phyloP scores from a whole-genome alignment of 2,888 invertebrate species.

The Sesamia inferens region DNA sequence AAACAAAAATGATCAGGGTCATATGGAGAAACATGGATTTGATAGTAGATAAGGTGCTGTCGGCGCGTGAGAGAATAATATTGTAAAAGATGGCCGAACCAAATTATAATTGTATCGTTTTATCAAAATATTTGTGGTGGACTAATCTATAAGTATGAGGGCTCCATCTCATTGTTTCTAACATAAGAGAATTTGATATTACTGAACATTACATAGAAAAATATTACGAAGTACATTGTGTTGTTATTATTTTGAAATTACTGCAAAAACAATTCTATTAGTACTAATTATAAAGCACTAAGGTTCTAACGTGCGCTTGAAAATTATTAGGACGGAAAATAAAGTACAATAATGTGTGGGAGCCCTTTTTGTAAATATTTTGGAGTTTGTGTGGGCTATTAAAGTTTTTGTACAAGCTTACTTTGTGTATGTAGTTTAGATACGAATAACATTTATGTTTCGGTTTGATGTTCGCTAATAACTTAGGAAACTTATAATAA shows the following conservation, averaged over 20 bases:
- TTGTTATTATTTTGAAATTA: background rate
- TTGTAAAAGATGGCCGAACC: conserved; percentile 19
- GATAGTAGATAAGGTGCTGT: conserved; percentile 28
- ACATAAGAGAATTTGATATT: background rate
- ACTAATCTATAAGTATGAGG: conserved; percentile 45
- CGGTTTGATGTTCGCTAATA: conserved; percentile 70
- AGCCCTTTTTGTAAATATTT: conserved; percentile 63
- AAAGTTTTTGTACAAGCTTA: conserved; percentile 61
- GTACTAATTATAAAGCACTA: background rate
- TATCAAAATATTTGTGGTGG: conserved; percentile 28
- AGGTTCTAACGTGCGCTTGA: conserved; percentile 2
- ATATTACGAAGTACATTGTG: background rate
- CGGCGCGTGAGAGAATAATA: conserved; percentile 15
- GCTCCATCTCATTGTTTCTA: conserved; percentile 40
- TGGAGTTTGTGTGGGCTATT: conserved; percentile 69
- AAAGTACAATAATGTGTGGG: conserved; percentile 41
- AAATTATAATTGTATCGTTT: conserved; percentile 18
- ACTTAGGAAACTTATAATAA: conserved; percentile 58
- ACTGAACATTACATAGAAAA: background rate
- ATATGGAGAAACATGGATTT: conserved; percentile 19
- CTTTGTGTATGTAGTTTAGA: conserved; percentile 63
- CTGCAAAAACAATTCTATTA: background rate
- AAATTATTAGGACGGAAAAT: background rate
- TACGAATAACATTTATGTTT: conserved; percentile 61
- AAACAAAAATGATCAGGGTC: conserved; percentile 48